Evolutionary conservation across 1,140 invertebrate genomes (phyloP).

Genomic region (Drosophila kepulauana): DNA sequence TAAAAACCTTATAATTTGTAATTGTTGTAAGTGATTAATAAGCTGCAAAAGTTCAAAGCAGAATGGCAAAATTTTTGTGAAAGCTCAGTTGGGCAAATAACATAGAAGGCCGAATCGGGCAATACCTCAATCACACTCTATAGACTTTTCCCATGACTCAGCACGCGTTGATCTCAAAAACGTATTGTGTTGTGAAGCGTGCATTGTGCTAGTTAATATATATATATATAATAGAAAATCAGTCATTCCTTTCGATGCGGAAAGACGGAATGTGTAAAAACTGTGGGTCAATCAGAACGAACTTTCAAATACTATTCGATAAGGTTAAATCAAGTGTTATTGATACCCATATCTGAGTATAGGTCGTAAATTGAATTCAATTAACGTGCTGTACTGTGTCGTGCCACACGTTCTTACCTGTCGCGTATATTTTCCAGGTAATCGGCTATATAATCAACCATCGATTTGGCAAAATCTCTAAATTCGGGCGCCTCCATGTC

Average conservation of each 20-base stretch:
- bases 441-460: constrained; percentile 93
- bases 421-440: constrained; percentile 94
- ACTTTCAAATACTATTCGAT: constrained; percentile 63
- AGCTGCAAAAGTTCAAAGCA: constrained; percentile 31
- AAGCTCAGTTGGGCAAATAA: constrained; percentile 29
- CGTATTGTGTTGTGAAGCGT: constrained; percentile 32
- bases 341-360: constrained; percentile 41
- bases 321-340: constrained; percentile 58
- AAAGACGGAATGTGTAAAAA: constrained; percentile 30
- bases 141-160: constrained; percentile 61
- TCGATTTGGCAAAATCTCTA: constrained; percentile 91
- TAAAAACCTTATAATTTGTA: constrained; percentile 34
- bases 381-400: constrained; percentile 10
- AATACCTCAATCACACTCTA: constrained; percentile 7
- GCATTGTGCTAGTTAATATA: constrained; percentile 2
- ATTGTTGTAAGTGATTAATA: constrained; percentile 46
- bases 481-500: constrained; percentile 92
- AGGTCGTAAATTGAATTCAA: constrained; percentile 58
- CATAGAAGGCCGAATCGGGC: constrained; percentile 51
- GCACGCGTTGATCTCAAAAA: not conserved
- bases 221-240: not conserved
- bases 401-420: constrained; percentile 86
- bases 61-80: constrained; percentile 35
- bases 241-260: constrained; percentile 50
- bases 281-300: constrained; percentile 59